Conservation (phyloP, 2,797 vertebrate genomes). For the Somateria mollissima region DNA sequence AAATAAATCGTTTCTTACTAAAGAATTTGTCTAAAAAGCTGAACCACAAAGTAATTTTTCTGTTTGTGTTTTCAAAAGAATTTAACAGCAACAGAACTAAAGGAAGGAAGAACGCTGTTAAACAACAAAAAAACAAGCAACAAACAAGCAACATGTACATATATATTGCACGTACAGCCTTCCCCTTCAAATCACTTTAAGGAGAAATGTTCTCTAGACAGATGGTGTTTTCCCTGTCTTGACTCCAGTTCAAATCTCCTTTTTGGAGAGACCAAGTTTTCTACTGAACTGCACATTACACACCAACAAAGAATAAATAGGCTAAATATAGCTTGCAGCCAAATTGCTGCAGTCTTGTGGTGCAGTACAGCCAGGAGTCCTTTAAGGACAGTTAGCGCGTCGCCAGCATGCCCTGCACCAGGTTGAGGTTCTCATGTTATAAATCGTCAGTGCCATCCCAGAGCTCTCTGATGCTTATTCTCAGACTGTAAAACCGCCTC, state of each 20-base stretch:
- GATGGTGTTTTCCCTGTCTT: conserved; percentile 71
- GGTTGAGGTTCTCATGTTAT: background rate
- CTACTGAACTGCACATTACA: conserved; percentile 64
- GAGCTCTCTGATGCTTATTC: background rate
- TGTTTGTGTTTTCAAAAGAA: background rate
- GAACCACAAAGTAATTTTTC: background rate
- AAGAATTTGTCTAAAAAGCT: background rate
- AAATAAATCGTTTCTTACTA: background rate
- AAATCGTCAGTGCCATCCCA: background rate
- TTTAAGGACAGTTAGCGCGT: conserved; percentile 56
- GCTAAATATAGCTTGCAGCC: conserved; percentile 70
- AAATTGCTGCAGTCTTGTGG: conserved; percentile 57
- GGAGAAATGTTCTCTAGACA: conserved; percentile 58
- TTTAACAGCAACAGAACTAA: background rate
- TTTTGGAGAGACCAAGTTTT: conserved; percentile 65
- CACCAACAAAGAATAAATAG: conserved; percentile 72
- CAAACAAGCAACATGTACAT: background rate
- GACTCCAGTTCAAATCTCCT: conserved; percentile 65
- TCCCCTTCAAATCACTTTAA: conserved; percentile 22
- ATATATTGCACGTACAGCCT: background rate
- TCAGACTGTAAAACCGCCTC: background rate
- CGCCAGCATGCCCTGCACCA: background rate
- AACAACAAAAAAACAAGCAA: background rate
- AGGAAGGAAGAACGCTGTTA: background rate
- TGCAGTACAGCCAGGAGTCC: conserved; percentile 29